Evolutionary conservation across 2,888 invertebrate species (phyloP).

Genomic region (Tachina lurida): DNA sequence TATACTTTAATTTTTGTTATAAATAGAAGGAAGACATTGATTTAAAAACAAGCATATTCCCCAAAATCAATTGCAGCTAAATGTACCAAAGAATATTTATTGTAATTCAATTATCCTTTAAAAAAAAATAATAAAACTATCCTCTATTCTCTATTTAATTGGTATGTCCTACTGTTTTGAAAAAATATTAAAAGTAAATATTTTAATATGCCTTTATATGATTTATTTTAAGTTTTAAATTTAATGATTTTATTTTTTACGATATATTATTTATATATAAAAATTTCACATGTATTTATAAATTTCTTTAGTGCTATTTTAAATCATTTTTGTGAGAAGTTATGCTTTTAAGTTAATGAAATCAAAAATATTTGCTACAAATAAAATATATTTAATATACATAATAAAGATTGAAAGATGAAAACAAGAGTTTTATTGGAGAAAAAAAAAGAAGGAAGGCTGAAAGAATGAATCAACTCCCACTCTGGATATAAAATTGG

Average conservation of each 20-base stretch:
- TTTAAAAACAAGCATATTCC: conserved; percentile 40
- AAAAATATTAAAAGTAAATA: conserved; percentile 40
- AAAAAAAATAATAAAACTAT: conserved; percentile 10
- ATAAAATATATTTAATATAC: conserved; percentile 14
- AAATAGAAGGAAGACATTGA: conserved; percentile 56
- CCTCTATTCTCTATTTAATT: conserved; percentile 52
- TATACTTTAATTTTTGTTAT: conserved; percentile 17
- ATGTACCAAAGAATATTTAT: conserved; percentile 78
- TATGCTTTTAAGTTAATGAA: conserved; percentile 38
- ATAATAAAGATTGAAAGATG: conserved; percentile 41
- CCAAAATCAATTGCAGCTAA: conserved; percentile 75
- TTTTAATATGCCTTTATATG: conserved; percentile 32
- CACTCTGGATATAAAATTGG: too few species aligned
- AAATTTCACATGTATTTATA: conserved; percentile 24
- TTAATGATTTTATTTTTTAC: conserved; percentile 29
- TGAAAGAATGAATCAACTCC: too few species aligned
- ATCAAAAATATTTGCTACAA: conserved; percentile 15
- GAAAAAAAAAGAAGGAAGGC: too few species aligned
- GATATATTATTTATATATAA: conserved; percentile 33
- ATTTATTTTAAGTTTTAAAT: conserved; percentile 56
- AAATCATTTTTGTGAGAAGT: conserved; percentile 28
- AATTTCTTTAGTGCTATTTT: conserved; percentile 29
- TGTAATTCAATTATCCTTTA: conserved; percentile 51
- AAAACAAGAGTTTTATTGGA: neutral
- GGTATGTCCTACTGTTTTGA: conserved; percentile 57